Conservation (phyloP, 2,888 invertebrate genomes). For the Tetragonisca angustula region DNA sequence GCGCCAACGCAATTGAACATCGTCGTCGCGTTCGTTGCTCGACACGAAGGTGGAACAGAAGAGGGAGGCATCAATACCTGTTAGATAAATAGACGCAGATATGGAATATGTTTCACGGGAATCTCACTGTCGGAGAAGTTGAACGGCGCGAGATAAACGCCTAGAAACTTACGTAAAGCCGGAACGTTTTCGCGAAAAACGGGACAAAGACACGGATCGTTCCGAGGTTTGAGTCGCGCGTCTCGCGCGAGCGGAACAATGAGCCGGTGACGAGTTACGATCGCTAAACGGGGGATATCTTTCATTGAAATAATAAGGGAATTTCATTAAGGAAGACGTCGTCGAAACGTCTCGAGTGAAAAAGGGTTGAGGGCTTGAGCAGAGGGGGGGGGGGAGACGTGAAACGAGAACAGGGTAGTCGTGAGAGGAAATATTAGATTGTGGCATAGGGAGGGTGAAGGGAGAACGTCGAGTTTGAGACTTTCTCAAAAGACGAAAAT, state of each 20-base stretch:
- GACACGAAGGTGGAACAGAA: background rate
- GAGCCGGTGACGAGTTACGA: slow-evolving; percentile 42
- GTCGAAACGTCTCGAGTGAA: slow-evolving; percentile 23
- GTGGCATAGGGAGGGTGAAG: too few species aligned
- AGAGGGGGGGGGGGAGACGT: background rate
- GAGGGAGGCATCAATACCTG: slow-evolving; percentile 18
- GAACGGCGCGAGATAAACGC: slow-evolving; percentile 44
- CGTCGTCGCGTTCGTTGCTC: slow-evolving; percentile 2
- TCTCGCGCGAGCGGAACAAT: slow-evolving; percentile 11
- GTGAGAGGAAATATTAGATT: background rate
- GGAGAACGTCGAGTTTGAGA: too few species aligned
- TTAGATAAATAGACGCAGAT: slow-evolving; percentile 44
- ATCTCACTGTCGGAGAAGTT: slow-evolving; percentile 32
- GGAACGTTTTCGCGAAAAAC: slow-evolving; percentile 21
- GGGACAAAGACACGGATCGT: slow-evolving; percentile 14
- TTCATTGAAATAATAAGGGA: slow-evolving; percentile 64
- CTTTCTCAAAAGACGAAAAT: too few species aligned
- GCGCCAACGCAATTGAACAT: background rate
- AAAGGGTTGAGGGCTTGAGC: too few species aligned
- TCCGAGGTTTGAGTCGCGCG: slow-evolving; percentile 24
- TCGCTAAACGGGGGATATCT: slow-evolving; percentile 45
- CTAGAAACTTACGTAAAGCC: slow-evolving; percentile 38
- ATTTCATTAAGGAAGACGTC: slow-evolving; percentile 54
- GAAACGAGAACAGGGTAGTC: background rate
- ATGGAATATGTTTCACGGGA: slow-evolving; percentile 16